phyloP scores from a whole-genome alignment of 2,888 invertebrate genomes.

The Acanthacorydalis orientalis region DNA sequence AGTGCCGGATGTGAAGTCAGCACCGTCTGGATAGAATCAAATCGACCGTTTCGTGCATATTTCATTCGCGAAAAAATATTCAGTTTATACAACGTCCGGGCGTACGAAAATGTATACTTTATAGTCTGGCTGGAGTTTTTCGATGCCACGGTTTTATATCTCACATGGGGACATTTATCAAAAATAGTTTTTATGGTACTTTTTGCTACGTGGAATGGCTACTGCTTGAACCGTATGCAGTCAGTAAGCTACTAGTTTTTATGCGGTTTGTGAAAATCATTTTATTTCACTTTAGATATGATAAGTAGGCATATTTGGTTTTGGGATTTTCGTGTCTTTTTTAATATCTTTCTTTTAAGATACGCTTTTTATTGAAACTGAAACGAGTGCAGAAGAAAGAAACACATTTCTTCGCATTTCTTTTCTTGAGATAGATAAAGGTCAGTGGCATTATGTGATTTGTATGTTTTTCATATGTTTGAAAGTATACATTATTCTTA shows the following conservation, averaged over 20 bases:
- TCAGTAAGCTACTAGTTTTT: neutral
- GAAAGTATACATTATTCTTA: too few species aligned
- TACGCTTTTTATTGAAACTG: too few species aligned
- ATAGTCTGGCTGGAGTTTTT: slow-evolving; percentile 1
- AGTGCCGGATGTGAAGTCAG: neutral
- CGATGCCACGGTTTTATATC: slow-evolving; percentile 1
- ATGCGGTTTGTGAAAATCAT: neutral
- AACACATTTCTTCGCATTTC: too few species aligned
- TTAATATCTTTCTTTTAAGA: too few species aligned
- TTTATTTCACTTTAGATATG: neutral
- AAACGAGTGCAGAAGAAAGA: too few species aligned
- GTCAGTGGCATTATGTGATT: too few species aligned
- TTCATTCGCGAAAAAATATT: slow-evolving; percentile 1
- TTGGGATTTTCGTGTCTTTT: too few species aligned
- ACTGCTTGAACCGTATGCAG: neutral
- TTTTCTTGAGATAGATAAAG: too few species aligned
- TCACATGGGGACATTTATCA: slow-evolving; percentile 2
- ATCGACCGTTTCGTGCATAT: slow-evolving; percentile 2
- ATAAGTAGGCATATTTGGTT: too few species aligned
- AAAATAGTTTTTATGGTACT: slow-evolving; percentile 2
- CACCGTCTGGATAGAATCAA: slow-evolving; percentile 1
- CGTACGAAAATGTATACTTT: slow-evolving; percentile 1
- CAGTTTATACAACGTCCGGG: neutral
- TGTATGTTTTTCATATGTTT: too few species aligned
- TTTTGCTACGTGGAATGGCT: neutral